Base-by-base conservation (phyloP, 2,113 vertebrate genomes). In the Psittacara wagleri region DNA sequence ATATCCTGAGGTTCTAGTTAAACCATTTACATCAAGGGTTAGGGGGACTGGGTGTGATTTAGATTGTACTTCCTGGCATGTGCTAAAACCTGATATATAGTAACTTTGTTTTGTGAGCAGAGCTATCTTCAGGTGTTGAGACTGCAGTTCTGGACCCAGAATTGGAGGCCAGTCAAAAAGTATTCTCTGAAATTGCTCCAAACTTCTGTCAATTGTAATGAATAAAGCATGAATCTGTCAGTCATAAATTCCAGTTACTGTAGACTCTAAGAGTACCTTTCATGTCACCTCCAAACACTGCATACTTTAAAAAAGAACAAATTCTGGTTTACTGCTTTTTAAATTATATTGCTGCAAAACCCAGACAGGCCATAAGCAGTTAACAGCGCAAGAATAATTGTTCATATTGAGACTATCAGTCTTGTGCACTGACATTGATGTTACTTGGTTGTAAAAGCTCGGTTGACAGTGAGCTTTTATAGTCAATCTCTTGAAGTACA, bases 381-480 rank as follows among this genome's bases (percentile, higher is more conserved):
- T 95, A 86, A 94, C 51, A 59, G 89, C 17, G 84, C 95, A 89
- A 82, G 94, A 94, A 94, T 95, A 92, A 82, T 9, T 35, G 90
- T 70, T 96, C 51, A 8, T 85, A 70, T 51, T 68, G 92, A 96
- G 95, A 68, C 83, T 70, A 77, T 93, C 67, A 4, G 4, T 94
- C 80, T 90, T 96, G 94, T 91, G 79, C 93, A 17, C 37, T 90
- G 97, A 83, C 93, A 82, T 69, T 96, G 97, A 97, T 95, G 97
- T 91, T 83, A 3, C 93, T 94, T 95, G 22, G 33, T 59, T 59
- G 57, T 59, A 59, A 59, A 59, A 59, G 57, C n/a, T 85, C 59
- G 23, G 95, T 83, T 97, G 97, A 95, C 97, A 96, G 92, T 29
- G 84, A 98, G 95, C 96, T 98, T 96, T 92, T 92, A 51, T 66